Evolutionary conservation across 2,888 invertebrate genomes (phyloP), one percentile per base, ranked within the genome.

Genomic region (Anodontia alba): DNA sequence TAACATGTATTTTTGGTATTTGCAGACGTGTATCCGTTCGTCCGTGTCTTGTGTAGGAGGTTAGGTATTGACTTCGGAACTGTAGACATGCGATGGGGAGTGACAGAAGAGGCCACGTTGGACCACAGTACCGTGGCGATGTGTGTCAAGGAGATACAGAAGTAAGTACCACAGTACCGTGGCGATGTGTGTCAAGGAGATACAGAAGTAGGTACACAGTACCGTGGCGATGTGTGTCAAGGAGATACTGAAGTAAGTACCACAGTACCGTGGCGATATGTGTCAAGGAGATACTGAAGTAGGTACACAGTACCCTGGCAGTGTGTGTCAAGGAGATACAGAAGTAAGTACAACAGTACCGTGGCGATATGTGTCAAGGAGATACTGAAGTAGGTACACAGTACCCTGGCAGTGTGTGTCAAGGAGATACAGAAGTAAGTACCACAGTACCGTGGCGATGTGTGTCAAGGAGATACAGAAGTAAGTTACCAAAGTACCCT

Each of bases 41-140:
- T 86, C 1, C 69, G 83, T 69, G 66, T 66, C 23, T 31, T 84
- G 31, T 80, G 83, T 73, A 67, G 83, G 29, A 73, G 86, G 8
- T 73, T 86, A 1, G 86, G 86, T 46, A 73, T 86, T 12, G 86
- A 86, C 49, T 90, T 87, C 80, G 84, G 82, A 15, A 82, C 86
- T 0, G 89, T 92, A 10, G 91, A 92, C 80, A 91, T 92, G 92
- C 76, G 92, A 10, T 92, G 92, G 92, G 92, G 92, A 0, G 89
- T 92, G 8, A 86, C 90, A 1, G 87, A 87, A 23, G 91, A 91
- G 62, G 88, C 90, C 15, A 80, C 83, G 0, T 87, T 89, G 68
- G 91, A 92, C 68, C 92, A 92, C 84, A 85, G 84, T 38, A 89
- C 89, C 0, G 70, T 89, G 0, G 78, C 87, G 10, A 87, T 92